Evolutionary conservation across 2,888 invertebrate species (phyloP).

Genomic region (Drosophila niveifrons): DNA sequence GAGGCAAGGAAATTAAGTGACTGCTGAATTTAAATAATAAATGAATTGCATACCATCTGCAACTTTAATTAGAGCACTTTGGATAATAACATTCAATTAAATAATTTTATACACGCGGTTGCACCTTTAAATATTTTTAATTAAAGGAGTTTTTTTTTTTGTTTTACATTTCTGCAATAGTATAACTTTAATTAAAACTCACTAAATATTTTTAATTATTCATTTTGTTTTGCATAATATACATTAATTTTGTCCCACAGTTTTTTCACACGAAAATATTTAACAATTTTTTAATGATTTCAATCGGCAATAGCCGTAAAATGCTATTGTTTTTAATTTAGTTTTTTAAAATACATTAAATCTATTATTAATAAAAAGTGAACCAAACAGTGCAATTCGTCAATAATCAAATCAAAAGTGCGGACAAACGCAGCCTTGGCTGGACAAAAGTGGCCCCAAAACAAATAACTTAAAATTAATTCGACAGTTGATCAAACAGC

Average conservation of each 20-base stretch:
- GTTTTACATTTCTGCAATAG: not conserved
- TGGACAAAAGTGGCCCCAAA: conserved; percentile 42
- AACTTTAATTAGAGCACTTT: not conserved
- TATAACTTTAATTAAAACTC: too few species aligned
- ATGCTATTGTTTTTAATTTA: not conserved
- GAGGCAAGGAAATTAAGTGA: not conserved
- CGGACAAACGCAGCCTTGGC: conserved; percentile 16
- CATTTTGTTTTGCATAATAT: too few species aligned
- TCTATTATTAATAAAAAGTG: not conserved
- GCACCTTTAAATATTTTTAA: not conserved
- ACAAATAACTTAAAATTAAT: conserved; percentile 66
- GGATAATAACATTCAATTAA: not conserved
- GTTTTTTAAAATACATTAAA: not conserved
- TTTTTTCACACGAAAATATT: too few species aligned
- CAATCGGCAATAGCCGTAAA: too few species aligned
- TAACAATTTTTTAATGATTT: too few species aligned
- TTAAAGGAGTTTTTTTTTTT: not conserved
- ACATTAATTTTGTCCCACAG: too few species aligned
- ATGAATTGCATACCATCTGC: not conserved
- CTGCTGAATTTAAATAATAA: not conserved
- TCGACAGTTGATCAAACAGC: conserved; percentile 39
- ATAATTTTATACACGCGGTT: not conserved
- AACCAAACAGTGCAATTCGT: conserved; percentile 10
- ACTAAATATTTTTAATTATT: too few species aligned
- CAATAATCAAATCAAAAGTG: conserved; percentile 31